Evolutionary conservation across 1,140 invertebrate genomes (phyloP).

Genomic region (Aphidius ervi): DNA sequence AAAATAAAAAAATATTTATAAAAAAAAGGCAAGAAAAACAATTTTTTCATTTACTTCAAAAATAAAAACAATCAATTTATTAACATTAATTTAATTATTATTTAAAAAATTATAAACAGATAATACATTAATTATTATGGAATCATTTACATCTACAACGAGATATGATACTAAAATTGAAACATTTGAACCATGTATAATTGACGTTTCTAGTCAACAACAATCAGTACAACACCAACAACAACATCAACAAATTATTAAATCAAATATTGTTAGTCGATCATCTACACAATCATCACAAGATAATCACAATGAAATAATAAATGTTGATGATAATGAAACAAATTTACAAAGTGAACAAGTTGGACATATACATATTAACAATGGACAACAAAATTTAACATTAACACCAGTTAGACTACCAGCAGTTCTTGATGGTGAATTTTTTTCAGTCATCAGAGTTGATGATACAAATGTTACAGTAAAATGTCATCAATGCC

Average conservation of each 20-base stretch:
- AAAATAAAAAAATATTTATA: no score
- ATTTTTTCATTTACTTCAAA: no score
- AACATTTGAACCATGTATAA: constrained; percentile 46
- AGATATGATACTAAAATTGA: constrained; percentile 47
- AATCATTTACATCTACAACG: constrained; percentile 37
- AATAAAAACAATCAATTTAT: no score
- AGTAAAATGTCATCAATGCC: constrained; percentile 46
- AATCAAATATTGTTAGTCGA: constrained; percentile 29
- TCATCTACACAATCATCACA: constrained; percentile 5
- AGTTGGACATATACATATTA: constrained; percentile 25
- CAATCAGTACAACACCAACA: constrained; percentile 34
- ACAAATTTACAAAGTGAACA: constrained; percentile 21
- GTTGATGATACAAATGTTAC: constrained; percentile 50
- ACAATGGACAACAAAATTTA: constrained; percentile 38
- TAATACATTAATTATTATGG: constrained; percentile 32
- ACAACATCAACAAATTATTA: constrained; percentile 22
- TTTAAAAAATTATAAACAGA: no score
- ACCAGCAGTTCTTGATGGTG: constrained; percentile 50
- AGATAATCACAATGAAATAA: constrained; percentile 20
- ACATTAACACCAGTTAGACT: constrained; percentile 46
- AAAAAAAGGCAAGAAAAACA: no score
- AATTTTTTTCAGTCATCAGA: constrained; percentile 48
- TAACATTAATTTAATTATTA: no score
- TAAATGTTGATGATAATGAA: constrained; percentile 37
- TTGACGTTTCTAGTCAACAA: constrained; percentile 35